These are phyloP conservation scores for Drosophila asahinai DNA, from an alignment of 1,140 invertebrate genomes.

Conservation along the genomic window DNA sequence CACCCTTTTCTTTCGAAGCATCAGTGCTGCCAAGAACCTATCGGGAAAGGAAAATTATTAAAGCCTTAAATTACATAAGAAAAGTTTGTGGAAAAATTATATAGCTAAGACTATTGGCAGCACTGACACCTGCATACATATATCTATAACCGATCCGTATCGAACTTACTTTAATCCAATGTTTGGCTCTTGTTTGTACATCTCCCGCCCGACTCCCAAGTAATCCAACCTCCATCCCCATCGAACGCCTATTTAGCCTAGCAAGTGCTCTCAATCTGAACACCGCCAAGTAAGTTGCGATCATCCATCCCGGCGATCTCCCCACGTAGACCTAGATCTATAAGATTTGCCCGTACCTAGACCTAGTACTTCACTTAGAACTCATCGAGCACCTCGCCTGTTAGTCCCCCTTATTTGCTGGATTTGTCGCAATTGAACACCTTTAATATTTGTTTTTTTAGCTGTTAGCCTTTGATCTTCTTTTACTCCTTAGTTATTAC, in stretches of 20 bases:
- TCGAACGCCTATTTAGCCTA: conserved; percentile 73
- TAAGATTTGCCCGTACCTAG: not conserved
- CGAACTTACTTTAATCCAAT: conserved; percentile 55
- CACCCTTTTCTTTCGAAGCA: conserved; percentile 25
- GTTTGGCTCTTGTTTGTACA: conserved; percentile 54
- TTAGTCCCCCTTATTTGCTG: conserved; percentile 8
- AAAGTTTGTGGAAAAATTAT: too few species aligned
- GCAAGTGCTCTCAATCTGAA: conserved; percentile 71
- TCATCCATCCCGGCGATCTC: conserved; percentile 32
- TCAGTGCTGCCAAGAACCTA: conserved; percentile 7
- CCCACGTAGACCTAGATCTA: conserved; percentile 29
- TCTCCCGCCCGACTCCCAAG: conserved; percentile 28
- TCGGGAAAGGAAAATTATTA: not conserved
- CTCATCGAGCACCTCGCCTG: conserved; percentile 18
- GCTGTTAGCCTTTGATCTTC: not conserved
- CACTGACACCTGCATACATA: conserved; percentile 14
- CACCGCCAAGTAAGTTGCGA: conserved; percentile 76
- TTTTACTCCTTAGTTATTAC: not conserved
- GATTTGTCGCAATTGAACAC: not conserved
- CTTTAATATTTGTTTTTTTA: not conserved
- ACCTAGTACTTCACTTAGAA: conserved; percentile 1
- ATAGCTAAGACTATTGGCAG: not conserved
- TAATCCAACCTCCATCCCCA: conserved; percentile 39
- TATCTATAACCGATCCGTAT: conserved; percentile 33
- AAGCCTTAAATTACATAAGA: not conserved